Percentiles rank a stretch among this genome's conserved stretches.
Conservation (phyloP, 2,888 invertebrate species). For the Holacanthella duospinosa region DNA sequence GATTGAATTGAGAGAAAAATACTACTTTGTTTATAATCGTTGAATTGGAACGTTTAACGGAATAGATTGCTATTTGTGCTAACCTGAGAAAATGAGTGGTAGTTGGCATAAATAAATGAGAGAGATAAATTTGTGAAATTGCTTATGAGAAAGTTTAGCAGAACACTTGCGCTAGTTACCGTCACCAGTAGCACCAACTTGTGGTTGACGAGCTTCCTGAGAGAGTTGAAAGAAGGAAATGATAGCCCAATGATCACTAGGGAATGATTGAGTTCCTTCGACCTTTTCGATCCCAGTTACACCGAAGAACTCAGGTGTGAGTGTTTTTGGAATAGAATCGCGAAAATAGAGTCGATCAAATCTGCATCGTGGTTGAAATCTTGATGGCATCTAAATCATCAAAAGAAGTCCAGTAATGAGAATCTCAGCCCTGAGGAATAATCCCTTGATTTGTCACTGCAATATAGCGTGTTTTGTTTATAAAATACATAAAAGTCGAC, state of each 20-base stretch:
- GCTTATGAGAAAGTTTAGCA: no score
- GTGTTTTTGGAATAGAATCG: slow-evolving; percentile 37
- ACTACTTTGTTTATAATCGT: no score
- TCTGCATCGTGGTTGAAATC: slow-evolving; percentile 44
- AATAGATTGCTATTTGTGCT: no score
- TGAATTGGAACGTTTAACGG: no score
- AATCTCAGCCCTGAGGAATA: no score
- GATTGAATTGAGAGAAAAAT: no score
- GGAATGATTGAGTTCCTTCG: slow-evolving; percentile 44
- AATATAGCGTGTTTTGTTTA: background rate
- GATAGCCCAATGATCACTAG: slow-evolving; percentile 51
- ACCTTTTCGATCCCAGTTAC: slow-evolving; percentile 47
- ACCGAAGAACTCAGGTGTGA: slow-evolving; percentile 45
- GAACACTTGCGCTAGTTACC: no score
- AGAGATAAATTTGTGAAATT: no score
- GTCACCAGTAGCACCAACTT: no score
- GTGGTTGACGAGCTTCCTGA: slow-evolving; percentile 32
- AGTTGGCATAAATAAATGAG: no score
- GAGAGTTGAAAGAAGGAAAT: slow-evolving; percentile 38
- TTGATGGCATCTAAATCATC: slow-evolving; percentile 37
- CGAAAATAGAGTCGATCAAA: slow-evolving; percentile 49
- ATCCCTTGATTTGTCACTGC: no score
- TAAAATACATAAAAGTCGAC: slow-evolving; percentile 8
- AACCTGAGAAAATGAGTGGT: no score
- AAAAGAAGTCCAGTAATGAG: background rate